Base-by-base conservation (phyloP, 2,113 vertebrate genomes). In the Rhinoderma darwinii region DNA sequence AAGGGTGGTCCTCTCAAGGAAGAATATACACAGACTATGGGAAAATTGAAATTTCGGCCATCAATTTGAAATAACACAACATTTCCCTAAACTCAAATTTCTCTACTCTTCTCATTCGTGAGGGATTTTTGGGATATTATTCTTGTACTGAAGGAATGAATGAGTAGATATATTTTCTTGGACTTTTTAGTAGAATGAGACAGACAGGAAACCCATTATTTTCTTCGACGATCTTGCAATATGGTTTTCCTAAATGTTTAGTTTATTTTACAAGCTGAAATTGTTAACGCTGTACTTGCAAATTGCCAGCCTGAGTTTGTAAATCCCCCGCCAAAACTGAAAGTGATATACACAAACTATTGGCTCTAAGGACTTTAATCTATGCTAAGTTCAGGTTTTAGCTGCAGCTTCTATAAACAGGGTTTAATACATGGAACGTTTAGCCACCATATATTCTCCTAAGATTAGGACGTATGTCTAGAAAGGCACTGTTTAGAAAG, bases 281-380 rank as follows among this genome's bases (percentile, higher is more conserved):
- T 92, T 92, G 88, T 93, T 94, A 94, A 93, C 89, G 89, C 89
- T 92, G 88, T 92, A 91, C 92, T 94, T 94, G 91, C 91, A 93
- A 92, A 92, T 88, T 93, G 90, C 92, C 93, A 92, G 93, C 92
- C 89, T 78, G 91, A 59, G 80, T 91, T 95, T 92, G 89, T 89
- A 87, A 90, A 91, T 88, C 89, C 63, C 88, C 79, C 88, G 88
- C 90, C 91, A 92, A 90, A 83, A 91, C 84, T 92, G 93, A 95
- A 95, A 94, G 18, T 90, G 88, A 94, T 94, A 93, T 93, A 93
- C 94, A 93, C 93, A 93, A 89, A 91, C 54, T 90, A 77, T 90
- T 93, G 66, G 87, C 89, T 84, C 86, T 63, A 12, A 86, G 89
- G 89, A 90, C 89, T 93, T 78, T 90, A 90, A 91, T 92, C 90